These are phyloP conservation scores for Myocastor coypus DNA, from an alignment of 2,113 vertebrate genomes.

Conservation along the genomic window DNA sequence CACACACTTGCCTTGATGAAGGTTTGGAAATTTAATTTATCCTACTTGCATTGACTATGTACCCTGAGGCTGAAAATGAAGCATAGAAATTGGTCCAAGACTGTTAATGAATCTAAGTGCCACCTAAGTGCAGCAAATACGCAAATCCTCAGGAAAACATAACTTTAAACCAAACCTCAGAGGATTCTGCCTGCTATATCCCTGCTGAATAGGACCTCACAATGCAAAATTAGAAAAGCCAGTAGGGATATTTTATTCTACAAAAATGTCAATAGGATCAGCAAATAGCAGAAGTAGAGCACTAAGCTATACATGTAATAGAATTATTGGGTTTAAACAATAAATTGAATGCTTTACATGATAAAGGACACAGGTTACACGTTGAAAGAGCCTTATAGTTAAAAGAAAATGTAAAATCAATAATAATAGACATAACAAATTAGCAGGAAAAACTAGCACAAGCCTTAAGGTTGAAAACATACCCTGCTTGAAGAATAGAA, in stretches of 20 bases:
- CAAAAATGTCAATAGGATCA: not conserved
- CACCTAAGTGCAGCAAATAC: not conserved
- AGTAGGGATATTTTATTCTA: not conserved
- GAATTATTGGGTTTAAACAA: not conserved
- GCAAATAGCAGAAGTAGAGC: not conserved
- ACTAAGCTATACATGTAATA: not conserved
- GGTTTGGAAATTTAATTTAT: constrained; percentile 33
- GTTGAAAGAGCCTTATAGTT: not conserved
- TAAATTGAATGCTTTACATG: not conserved
- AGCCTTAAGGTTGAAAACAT: not conserved
- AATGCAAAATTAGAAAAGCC: constrained; percentile 31
- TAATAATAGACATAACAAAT: not conserved
- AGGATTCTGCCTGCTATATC: not conserved
- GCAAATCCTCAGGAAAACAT: constrained; percentile 50
- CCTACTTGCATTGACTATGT: not conserved
- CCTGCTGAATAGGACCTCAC: not conserved
- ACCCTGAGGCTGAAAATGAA: constrained; percentile 44
- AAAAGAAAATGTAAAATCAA: not conserved
- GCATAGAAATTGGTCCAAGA: not conserved
- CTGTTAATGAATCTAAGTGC: constrained; percentile 6
- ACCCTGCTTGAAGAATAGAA: not conserved
- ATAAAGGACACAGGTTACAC: not conserved
- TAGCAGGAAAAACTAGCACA: not conserved
- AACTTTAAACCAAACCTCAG: constrained; percentile 20
- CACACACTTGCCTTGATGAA: constrained; percentile 9